phyloP scores from a whole-genome alignment of 2,888 invertebrate genomes.

The Lottia gigantea region DNA sequence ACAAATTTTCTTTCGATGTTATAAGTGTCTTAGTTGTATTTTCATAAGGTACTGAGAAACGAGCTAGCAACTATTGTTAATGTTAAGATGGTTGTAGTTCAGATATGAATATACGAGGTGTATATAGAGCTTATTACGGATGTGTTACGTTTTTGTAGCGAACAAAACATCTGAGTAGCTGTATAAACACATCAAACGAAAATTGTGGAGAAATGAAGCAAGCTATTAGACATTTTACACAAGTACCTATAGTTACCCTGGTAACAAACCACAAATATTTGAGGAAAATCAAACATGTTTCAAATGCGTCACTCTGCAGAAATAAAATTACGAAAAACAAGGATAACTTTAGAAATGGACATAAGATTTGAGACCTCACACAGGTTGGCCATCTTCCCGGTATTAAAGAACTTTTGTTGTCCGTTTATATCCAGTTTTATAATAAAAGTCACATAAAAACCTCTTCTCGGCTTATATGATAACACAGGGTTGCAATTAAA shows the following conservation, averaged over 20 bases:
- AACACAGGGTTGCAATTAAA: constrained; percentile 9
- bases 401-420: not conserved
- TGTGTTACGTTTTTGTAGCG: constrained; percentile 6
- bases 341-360: not conserved
- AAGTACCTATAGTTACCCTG: too few relatives aligned
- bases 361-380: not conserved
- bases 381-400: constrained; percentile 3
- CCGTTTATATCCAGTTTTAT: not conserved
- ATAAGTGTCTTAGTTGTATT: not conserved
- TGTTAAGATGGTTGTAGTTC: not conserved
- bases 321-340: not conserved
- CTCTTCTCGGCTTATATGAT: constrained; percentile 10
- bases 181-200: not conserved
- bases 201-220: too few relatives aligned
- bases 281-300: too few relatives aligned
- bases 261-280: too few relatives aligned
- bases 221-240: too few relatives aligned
- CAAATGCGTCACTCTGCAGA: too few relatives aligned
- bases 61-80: not conserved
- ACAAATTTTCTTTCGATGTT: not conserved
- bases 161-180: not conserved
- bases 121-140: constrained; percentile 11
- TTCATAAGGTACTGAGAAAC: not conserved
- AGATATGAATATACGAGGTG: not conserved
- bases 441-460: constrained; percentile 10